Evolutionary conservation across 2,113 vertebrate species (phyloP).

Genomic region (Xiphophorus maculatus): DNA sequence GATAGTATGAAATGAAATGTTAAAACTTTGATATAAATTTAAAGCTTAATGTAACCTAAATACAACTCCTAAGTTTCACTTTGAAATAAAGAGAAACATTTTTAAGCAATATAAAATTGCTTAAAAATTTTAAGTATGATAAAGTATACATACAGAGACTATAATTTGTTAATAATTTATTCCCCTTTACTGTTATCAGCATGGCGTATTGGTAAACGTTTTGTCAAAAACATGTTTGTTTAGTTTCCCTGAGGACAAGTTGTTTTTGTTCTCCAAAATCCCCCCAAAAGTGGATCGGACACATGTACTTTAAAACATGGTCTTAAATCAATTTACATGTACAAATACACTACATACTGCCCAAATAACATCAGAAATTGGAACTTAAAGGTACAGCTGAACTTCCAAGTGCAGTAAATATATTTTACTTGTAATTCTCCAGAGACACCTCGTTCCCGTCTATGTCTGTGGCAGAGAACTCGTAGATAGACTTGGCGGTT

Average conservation of each 20-base stretch:
- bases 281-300: background rate
- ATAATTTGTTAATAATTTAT: background rate
- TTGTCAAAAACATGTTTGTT: background rate
- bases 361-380: background rate
- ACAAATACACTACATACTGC: background rate
- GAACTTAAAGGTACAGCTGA: background rate
- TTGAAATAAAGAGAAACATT: background rate
- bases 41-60: too few relatives aligned
- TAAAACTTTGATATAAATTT: background rate
- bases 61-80: background rate
- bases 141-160: background rate
- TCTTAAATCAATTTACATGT: background rate
- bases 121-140: background rate
- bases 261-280: background rate
- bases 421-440: constrained; percentile 87
- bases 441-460: constrained; percentile 87
- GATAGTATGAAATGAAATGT: too few relatives aligned
- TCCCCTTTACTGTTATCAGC: background rate
- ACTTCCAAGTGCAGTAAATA: background rate
- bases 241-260: background rate
- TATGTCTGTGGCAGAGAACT: constrained; percentile 90
- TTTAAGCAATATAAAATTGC: too few relatives aligned
- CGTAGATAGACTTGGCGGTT: constrained; percentile 86
- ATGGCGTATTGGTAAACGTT: background rate
- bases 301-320: background rate